Evolutionary conservation across 2,113 vertebrate species (phyloP).

Genomic region (Colaptes auratus): DNA sequence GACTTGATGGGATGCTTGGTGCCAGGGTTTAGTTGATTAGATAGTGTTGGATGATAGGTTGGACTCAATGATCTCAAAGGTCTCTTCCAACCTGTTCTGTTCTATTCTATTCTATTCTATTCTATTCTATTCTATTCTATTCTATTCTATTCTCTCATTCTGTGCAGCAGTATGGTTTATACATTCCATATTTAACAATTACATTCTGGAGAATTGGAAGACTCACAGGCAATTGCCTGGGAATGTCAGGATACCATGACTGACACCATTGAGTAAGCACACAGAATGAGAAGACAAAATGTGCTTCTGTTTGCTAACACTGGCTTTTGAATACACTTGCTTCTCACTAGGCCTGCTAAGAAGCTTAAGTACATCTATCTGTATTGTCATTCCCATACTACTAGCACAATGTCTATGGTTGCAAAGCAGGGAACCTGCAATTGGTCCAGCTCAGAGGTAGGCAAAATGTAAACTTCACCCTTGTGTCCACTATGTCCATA

Average conservation of each 20-base stretch:
- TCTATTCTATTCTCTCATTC: not conserved
- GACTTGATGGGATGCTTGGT: too few species aligned
- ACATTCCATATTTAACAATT: not conserved
- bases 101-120: too few species aligned
- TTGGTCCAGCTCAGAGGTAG: not conserved
- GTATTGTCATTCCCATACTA: not conserved
- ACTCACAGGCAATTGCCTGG: not conserved
- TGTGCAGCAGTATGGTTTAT: not conserved
- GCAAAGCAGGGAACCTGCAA: not conserved
- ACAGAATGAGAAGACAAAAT: not conserved
- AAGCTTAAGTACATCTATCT: not conserved
- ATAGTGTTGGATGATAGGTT: too few species aligned
- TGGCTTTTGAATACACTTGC: not conserved
- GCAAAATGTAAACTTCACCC: not conserved
- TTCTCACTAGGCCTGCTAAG: not conserved
- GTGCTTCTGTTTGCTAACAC: not conserved
- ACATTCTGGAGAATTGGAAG: not conserved
- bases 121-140: too few species aligned
- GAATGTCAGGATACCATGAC: not conserved
- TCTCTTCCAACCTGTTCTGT: too few species aligned
- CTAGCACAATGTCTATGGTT: not conserved
- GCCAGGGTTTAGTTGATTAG: too few species aligned
- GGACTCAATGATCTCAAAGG: too few species aligned
- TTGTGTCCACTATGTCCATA: not conserved
- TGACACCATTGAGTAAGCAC: not conserved